phyloP scores from a whole-genome alignment of 2,888 invertebrate species.

The Aphodius sticticus region DNA sequence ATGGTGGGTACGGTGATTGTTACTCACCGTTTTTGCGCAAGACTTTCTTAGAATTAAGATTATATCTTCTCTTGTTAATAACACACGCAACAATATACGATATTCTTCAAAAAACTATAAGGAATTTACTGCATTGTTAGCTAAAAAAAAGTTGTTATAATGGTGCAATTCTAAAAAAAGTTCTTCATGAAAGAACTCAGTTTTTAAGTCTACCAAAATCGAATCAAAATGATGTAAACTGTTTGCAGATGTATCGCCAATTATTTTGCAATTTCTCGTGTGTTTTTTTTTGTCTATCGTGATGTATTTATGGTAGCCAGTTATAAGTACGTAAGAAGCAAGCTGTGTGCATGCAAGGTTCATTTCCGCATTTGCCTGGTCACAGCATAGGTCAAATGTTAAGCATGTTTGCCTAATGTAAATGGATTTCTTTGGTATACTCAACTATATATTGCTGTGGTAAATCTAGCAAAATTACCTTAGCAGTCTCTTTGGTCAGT shows the following conservation, averaged over 20 bases:
- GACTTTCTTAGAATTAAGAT: not conserved
- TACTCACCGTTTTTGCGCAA: not conserved
- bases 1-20: not conserved
- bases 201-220: not conserved
- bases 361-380: slow-evolving; percentile 19
- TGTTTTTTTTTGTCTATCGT: not conserved
- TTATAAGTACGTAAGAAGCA: slow-evolving; percentile 1
- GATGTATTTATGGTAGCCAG: not conserved
- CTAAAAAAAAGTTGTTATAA: too few relatives aligned
- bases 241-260: not conserved
- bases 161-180: not conserved
- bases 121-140: not conserved
- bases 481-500: too few relatives aligned
- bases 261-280: not conserved
- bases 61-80: not conserved
- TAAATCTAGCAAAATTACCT: too few relatives aligned
- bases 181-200: not conserved
- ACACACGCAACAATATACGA: not conserved
- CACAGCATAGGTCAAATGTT: slow-evolving; percentile 20
- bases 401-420: slow-evolving; percentile 20
- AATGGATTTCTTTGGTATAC: not conserved
- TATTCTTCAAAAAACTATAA: not conserved
- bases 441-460: not conserved
- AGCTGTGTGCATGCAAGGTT: slow-evolving; percentile 15
- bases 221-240: not conserved